A percentile compares a stretch with the other conserved stretches of the same genome.
These are phyloP conservation scores for Sanderia malayensis DNA, from an alignment of 30 jellyfish, hydroid and myxozoan genomes.

Conservation along the genomic window DNA sequence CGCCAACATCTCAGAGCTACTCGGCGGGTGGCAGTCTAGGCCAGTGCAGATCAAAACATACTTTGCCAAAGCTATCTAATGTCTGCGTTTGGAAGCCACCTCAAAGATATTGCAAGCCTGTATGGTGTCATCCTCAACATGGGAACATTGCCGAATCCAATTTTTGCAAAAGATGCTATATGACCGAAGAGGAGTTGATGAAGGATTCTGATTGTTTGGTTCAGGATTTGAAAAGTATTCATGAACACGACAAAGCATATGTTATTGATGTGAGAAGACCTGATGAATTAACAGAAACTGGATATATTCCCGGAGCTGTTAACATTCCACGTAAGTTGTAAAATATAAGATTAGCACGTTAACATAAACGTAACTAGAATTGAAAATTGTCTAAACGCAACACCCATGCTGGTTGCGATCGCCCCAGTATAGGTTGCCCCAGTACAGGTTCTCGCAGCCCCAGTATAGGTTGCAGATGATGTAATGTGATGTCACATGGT, in stretches of 20 bases:
- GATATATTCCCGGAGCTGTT: conserved; percentile 61
- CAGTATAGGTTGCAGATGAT: too few relatives aligned
- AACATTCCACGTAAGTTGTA: conserved; percentile 52
- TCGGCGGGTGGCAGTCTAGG: neutral
- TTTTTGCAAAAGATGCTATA: conserved; percentile 52
- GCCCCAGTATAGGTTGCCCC: too few relatives aligned
- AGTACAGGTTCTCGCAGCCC: too few relatives aligned
- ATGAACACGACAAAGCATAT: conserved; percentile 22
- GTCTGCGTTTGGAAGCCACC: conserved; percentile 63
- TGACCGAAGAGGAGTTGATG: conserved; percentile 50
- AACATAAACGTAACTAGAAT: too few relatives aligned
- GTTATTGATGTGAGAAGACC: conserved; percentile 68
- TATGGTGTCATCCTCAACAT: conserved; percentile 49
- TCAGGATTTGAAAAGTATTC: conserved; percentile 39
- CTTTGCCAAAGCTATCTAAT: conserved; percentile 2
- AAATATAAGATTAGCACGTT: too few relatives aligned
- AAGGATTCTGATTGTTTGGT: conserved; percentile 67
- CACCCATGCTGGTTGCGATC: too few relatives aligned
- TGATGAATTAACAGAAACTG: conserved; percentile 61
- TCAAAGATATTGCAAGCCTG: conserved; percentile 45
- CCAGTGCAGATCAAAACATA: neutral
- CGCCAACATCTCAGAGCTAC: conserved; percentile 2
- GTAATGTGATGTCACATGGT: too few relatives aligned
- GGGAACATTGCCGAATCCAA: conserved; percentile 15
- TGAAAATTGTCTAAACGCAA: too few relatives aligned